These are phyloP conservation scores for Philopedon plagiatum DNA, from an alignment of 2,888 invertebrate species.

Conservation along the genomic window DNA sequence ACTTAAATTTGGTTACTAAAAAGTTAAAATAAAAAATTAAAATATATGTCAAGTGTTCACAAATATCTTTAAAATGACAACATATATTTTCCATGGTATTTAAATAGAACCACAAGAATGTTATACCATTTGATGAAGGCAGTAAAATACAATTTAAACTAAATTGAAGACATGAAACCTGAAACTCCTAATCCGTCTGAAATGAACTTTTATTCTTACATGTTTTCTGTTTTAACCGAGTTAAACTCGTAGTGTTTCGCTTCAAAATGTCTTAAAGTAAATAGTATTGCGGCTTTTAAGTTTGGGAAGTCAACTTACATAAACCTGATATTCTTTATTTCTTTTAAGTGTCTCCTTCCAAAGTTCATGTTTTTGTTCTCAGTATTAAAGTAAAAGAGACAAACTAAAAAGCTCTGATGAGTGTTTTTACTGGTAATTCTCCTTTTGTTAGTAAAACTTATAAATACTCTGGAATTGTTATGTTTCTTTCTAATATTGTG, in stretches of 20 bases:
- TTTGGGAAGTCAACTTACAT: background rate
- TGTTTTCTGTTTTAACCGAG: background rate
- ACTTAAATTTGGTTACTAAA: no score
- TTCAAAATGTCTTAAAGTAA: background rate
- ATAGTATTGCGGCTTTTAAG: slow-evolving; percentile 6
- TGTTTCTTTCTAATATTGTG: no score
- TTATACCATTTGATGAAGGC: background rate
- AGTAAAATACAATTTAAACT: background rate
- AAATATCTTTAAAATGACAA: background rate
- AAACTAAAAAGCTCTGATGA: background rate
- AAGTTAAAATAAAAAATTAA: no score
- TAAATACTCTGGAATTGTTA: no score
- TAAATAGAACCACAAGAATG: background rate
- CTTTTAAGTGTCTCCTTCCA: background rate
- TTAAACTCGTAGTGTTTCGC: background rate
- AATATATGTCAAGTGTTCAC: no score
- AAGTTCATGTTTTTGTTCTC: background rate
- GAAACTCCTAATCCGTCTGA: background rate
- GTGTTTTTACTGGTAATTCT: no score
- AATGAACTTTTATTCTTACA: background rate
- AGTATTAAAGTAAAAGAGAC: background rate
- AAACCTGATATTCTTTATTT: background rate
- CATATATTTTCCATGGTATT: background rate
- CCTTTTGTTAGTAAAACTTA: no score
- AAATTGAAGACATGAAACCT: slow-evolving; percentile 4